Percentiles rank a stretch among this genome's conserved stretches.
Conservation (phyloP, 2,888 invertebrate species). For the Drosophila merina region DNA sequence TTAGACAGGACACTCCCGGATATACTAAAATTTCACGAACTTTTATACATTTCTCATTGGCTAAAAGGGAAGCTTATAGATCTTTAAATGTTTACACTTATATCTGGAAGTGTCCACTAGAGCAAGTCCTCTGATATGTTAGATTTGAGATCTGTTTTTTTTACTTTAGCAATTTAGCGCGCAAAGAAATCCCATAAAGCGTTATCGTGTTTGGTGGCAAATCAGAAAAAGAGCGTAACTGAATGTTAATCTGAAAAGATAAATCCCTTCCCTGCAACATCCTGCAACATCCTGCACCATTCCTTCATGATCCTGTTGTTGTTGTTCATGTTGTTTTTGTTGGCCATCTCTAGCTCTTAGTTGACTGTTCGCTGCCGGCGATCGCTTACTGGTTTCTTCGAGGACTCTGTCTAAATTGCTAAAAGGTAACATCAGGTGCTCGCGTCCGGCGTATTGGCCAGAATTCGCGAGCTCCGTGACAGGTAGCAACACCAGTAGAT, state of each 20-base stretch:
- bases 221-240: slow-evolving; percentile 71
- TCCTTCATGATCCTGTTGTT: slow-evolving; percentile 4
- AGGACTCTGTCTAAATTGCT: slow-evolving; percentile 83
- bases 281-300: slow-evolving; percentile 7
- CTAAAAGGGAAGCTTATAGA: background rate
- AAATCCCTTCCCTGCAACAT: slow-evolving; percentile 11
- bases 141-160: slow-evolving; percentile 41
- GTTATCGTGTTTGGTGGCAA: slow-evolving; percentile 61
- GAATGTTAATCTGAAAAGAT: slow-evolving; percentile 45
- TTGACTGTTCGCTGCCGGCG: slow-evolving; percentile 30
- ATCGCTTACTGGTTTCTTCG: slow-evolving; percentile 71
- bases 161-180: slow-evolving; percentile 81
- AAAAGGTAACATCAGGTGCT: slow-evolving; percentile 84
- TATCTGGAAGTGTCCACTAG: slow-evolving; percentile 8
- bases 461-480: slow-evolving; percentile 85
- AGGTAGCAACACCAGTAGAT: slow-evolving; percentile 92
- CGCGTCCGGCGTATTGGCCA: slow-evolving; percentile 74
- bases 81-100: background rate
- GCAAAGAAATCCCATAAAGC: slow-evolving; percentile 79
- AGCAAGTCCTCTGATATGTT: slow-evolving; percentile 69
- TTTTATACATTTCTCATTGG: background rate
- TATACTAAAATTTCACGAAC: background rate
- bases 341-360: slow-evolving; percentile 22
- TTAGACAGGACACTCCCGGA: slow-evolving; percentile 38
- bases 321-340: slow-evolving; percentile 19